Base-by-base conservation (phyloP, 2,888 invertebrate species). In the Dryomyza anilis region DNA sequence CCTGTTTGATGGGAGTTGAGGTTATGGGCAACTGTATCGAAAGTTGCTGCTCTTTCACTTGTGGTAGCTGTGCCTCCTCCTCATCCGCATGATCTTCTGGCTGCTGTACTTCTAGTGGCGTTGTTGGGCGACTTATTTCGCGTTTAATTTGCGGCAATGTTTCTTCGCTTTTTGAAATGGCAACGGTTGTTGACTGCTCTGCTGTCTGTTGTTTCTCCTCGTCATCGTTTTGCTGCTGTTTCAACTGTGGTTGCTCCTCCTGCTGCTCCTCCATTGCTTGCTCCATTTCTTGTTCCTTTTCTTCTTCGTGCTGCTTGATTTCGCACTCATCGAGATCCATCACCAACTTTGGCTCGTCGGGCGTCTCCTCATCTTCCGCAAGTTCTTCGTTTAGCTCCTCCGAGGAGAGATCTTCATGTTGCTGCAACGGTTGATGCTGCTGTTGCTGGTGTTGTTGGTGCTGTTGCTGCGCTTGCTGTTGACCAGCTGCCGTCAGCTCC, bases 271-370 rank as follows among this genome's bases (percentile, higher is more conserved):
- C 33, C 33, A n/a, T 33, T 2, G 29, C 53, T 33, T 48, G n/a
- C 25, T 48, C 8, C 10, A 10, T 19, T 59, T 36, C 36, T 23
- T 48, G 30, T 29, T 46, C 21, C 16, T 45, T n/a, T 4, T 14
- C 57, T 43, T 8, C 25, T 12, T 46, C 58, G 12, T 29, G 53
- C 64, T 84, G 85, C 69, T 86, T 86, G 27, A 86, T 82, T 61
- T 84, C 87, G 29, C 86, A 86, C 46, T 86, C 87, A 68, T 89
- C 89, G 67, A 90, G 87, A 71, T 90, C 90, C 89, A 90, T 90
- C 0, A 90, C 87, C 52, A 90, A 84, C 73, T 90, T 89, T 1
- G 81, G 78, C 65, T 84, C 83, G 69, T 88, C 86, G 63, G 86
- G 86, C 19, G 69, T 70, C 57, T 75, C 76, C 52, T 76, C 77